phyloP scores from a whole-genome alignment of 2,797 vertebrate species.

The Peromyscus attwateri region DNA sequence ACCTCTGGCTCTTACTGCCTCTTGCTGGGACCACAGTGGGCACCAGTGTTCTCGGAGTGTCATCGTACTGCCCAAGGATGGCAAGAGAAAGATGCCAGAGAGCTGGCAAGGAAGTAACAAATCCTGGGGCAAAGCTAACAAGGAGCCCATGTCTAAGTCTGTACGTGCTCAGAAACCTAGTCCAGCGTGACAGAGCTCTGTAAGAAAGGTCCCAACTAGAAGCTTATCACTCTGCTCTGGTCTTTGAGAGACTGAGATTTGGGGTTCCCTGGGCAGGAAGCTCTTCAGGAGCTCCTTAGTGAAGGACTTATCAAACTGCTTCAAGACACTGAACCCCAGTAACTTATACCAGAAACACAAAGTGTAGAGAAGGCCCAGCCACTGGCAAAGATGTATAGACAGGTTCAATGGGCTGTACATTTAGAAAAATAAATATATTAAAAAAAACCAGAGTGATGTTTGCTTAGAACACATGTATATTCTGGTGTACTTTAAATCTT shows the following conservation, averaged over 20 bases:
- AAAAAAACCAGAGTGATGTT: not conserved
- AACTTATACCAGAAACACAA: not conserved
- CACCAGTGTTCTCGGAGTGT: too few species aligned
- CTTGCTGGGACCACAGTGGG: not conserved
- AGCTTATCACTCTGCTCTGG: not conserved
- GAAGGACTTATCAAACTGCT: not conserved
- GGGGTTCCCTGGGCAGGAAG: not conserved
- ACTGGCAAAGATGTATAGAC: not conserved
- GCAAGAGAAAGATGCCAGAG: not conserved
- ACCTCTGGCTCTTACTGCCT: not conserved
- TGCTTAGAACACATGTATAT: not conserved
- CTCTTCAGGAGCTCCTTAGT: not conserved
- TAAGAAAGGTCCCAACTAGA: not conserved
- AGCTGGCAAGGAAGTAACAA: not conserved
- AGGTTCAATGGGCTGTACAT: not conserved
- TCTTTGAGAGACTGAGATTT: not conserved
- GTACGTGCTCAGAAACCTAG: not conserved
- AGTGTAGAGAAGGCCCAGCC: not conserved
- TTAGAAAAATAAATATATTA: not conserved
- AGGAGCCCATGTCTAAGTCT: not conserved
- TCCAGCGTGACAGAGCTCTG: not conserved
- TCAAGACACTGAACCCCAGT: not conserved
- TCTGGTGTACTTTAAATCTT: not conserved
- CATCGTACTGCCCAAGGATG: not conserved
- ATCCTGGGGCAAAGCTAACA: not conserved